A percentile compares a stretch with the other conserved stretches of the same genome.
Evolutionary conservation across 2,113 vertebrate species (phyloP).

Genomic region (Tragelaphus strepsiceros): DNA sequence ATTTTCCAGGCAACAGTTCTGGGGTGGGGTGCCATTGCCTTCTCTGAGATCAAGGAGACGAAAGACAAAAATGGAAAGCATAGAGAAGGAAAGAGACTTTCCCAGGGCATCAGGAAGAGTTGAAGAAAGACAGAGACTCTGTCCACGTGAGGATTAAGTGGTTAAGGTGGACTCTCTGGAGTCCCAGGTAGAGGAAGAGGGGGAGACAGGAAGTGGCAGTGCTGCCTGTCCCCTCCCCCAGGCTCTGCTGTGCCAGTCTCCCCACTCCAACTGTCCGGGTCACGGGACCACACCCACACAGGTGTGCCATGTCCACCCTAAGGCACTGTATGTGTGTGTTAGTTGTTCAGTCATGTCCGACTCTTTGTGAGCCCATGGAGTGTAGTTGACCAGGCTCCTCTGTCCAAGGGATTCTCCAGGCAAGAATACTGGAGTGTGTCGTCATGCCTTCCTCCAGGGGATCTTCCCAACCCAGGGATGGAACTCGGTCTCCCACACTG

Average conservation of each 20-base stretch:
- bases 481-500: neutral
- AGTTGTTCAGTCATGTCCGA: neutral
- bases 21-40: too few relatives aligned
- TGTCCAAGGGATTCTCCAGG: neutral
- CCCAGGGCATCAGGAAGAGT: neutral
- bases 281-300: too few relatives aligned
- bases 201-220: too few relatives aligned
- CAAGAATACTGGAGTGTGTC: neutral
- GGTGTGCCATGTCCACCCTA: fast-evolving
- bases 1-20: too few relatives aligned
- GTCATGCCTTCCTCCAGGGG: neutral
- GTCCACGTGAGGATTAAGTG: neutral
- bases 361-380: neutral
- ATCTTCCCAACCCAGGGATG: neutral
- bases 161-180: neutral
- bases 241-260: neutral
- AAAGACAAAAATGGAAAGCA: neutral
- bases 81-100: neutral
- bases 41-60: neutral
- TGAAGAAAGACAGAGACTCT: neutral
- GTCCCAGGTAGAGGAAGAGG: neutral
- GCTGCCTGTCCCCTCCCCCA: fast-evolving
- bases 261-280: too few relatives aligned
- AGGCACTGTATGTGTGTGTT: neutral
- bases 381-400: neutral